phyloP scores from a whole-genome alignment of 2,888 invertebrate species.

The Drosophila subquinaria region DNA sequence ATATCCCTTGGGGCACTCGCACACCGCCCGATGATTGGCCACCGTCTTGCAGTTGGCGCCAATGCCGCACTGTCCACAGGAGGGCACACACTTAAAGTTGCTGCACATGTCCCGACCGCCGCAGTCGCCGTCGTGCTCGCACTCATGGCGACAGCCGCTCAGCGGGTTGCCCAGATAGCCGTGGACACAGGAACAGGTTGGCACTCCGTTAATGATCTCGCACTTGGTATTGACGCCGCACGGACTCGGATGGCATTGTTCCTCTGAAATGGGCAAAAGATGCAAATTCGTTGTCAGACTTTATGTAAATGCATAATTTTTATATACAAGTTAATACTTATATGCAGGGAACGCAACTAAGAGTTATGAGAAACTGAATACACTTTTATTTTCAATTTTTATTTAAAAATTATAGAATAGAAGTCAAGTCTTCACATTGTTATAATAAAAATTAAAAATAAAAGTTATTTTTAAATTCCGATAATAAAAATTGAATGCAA shows the following conservation, averaged over 20 bases:
- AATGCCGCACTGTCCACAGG: slow-evolving; percentile 92
- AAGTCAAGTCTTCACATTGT: no score
- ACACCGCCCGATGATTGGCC: slow-evolving; percentile 90
- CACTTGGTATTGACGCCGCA: slow-evolving; percentile 93
- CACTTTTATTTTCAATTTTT: no score
- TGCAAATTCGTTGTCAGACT: slow-evolving; percentile 1
- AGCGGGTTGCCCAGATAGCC: slow-evolving; percentile 92
- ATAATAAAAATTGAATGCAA: no score
- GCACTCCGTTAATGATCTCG: slow-evolving; percentile 91
- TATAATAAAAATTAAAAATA: no score
- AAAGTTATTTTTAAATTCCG: no score
- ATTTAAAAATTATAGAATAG: no score
- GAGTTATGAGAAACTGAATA: no score
- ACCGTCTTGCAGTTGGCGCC: slow-evolving; percentile 92
- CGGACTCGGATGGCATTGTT: slow-evolving; percentile 93
- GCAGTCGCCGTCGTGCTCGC: slow-evolving; percentile 92
- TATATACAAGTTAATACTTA: no score
- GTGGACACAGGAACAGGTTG: slow-evolving; percentile 92
- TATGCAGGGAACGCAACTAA: no score
- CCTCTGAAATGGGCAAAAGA: slow-evolving; percentile 87
- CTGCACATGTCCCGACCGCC: slow-evolving; percentile 89
- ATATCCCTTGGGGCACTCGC: slow-evolving; percentile 93
- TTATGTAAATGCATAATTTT: background rate
- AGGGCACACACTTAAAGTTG: slow-evolving; percentile 91
- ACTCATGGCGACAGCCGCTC: slow-evolving; percentile 92